Evolutionary conservation across 2,888 invertebrate species (phyloP).

Genomic region (Noctua comes): DNA sequence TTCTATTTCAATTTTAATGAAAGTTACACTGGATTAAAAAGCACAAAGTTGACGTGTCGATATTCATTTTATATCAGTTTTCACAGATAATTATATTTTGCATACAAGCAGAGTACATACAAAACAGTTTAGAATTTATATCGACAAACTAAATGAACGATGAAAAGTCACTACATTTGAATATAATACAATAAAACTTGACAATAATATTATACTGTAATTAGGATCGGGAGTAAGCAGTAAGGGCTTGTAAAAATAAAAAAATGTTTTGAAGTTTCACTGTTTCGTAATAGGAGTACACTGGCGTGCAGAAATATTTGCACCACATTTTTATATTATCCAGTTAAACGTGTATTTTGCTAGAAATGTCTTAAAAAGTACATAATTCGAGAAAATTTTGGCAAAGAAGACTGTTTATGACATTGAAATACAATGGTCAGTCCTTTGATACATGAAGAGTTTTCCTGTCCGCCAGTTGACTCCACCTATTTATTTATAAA

Average conservation of each 20-base stretch:
- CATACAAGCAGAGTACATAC: conserved; percentile 16
- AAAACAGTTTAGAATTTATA: conserved; percentile 53
- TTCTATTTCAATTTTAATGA: neutral
- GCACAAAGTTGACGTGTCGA: conserved; percentile 65
- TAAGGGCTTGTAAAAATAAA: conserved; percentile 21
- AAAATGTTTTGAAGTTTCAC: conserved; percentile 71
- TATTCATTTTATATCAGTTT: conserved; percentile 60
- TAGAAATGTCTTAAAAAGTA: neutral
- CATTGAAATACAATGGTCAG: neutral
- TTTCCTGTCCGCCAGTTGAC: conserved; percentile 54
- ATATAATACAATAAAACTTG: conserved; percentile 44
- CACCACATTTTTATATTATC: neutral
- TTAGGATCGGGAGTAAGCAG: conserved; percentile 28
- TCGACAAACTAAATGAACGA: conserved; percentile 52
- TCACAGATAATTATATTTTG: conserved; percentile 37
- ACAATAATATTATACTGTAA: conserved; percentile 59
- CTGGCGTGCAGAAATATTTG: conserved; percentile 52
- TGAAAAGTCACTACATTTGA: conserved; percentile 69
- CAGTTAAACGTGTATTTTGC: neutral
- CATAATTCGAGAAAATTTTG: neutral
- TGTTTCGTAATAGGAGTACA: conserved; percentile 56
- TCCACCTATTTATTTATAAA: conserved; percentile 75
- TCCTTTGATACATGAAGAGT: neutral
- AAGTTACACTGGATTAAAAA: conserved; percentile 57
- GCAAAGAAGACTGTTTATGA: neutral